phyloP scores from a whole-genome alignment of 1,140 invertebrate genomes.

The Bombus fervidus region DNA sequence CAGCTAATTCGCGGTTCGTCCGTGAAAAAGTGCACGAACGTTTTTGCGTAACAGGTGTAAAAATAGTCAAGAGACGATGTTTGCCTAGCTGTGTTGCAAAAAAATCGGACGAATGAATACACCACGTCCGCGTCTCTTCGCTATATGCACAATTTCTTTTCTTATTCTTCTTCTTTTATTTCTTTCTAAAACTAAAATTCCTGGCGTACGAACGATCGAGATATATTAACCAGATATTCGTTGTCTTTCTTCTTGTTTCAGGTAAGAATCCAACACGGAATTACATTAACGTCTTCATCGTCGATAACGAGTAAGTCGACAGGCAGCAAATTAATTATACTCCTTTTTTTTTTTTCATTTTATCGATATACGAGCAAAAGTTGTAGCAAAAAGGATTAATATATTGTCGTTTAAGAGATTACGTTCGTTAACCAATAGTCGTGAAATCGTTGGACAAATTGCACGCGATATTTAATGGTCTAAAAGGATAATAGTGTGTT shows the following conservation, averaged over 20 bases:
- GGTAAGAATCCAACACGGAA: slow-evolving; percentile 7
- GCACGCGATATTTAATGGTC: not conserved
- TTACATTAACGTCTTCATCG: not conserved
- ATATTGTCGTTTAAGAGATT: no score
- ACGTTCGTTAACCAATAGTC: not conserved
- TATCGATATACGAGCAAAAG: not conserved
- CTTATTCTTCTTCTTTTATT: not conserved
- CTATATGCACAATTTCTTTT: not conserved
- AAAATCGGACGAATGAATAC: not conserved
- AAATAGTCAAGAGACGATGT: not conserved
- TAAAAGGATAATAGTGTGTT: not conserved
- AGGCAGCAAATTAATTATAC: not conserved
- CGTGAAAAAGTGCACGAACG: not conserved
- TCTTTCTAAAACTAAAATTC: not conserved
- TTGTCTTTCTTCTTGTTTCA: slow-evolving; percentile 14
- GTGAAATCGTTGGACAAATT: not conserved
- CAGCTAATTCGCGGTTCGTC: not conserved
- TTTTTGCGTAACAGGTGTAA: slow-evolving; percentile 14
- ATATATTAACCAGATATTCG: not conserved
- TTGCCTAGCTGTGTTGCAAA: not conserved
- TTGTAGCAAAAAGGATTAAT: not conserved
- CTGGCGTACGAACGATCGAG: no score
- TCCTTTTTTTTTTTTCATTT: not conserved
- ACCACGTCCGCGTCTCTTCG: not conserved
- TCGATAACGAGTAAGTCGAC: slow-evolving; percentile 23